Evolutionary conservation across 92 coral and sea anemone genomes (phyloP).

Genomic region (Parazoanthus darwini): DNA sequence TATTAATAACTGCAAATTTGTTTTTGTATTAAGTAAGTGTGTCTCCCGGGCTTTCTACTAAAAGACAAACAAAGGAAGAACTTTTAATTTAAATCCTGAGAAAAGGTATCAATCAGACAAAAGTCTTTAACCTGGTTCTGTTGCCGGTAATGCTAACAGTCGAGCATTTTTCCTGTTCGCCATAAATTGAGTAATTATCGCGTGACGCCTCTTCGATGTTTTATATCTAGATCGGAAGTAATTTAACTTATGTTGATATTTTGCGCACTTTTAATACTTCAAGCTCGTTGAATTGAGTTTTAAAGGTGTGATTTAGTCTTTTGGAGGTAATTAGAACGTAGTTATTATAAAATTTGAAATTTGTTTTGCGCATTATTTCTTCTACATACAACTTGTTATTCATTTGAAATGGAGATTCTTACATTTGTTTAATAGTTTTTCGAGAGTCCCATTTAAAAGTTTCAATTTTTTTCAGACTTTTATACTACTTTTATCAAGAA

Average conservation of each 20-base stretch:
- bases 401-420: neutral
- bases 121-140: constrained; percentile 13
- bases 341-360: neutral
- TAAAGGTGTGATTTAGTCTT: neutral
- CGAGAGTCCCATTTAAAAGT: too few species aligned
- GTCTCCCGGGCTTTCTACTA: neutral
- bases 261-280: neutral
- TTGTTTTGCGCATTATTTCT: neutral
- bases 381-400: neutral
- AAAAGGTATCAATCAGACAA: constrained; percentile 13
- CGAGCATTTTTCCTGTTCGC: neutral
- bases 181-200: neutral
- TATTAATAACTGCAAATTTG: neutral
- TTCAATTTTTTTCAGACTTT: neutral
- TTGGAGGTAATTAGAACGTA: neutral
- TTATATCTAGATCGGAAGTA: neutral
- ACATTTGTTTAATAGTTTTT: neutral
- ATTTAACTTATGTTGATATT: neutral
- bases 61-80: neutral
- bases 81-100: constrained; percentile 19
- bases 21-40: neutral
- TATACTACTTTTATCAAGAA: neutral
- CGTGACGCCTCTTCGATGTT: constrained; percentile 2
- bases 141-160: neutral
- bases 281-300: constrained; percentile 3